Evolutionary conservation across 1,140 invertebrate species (phyloP).

Genomic region (Drosophila neocordata): DNA sequence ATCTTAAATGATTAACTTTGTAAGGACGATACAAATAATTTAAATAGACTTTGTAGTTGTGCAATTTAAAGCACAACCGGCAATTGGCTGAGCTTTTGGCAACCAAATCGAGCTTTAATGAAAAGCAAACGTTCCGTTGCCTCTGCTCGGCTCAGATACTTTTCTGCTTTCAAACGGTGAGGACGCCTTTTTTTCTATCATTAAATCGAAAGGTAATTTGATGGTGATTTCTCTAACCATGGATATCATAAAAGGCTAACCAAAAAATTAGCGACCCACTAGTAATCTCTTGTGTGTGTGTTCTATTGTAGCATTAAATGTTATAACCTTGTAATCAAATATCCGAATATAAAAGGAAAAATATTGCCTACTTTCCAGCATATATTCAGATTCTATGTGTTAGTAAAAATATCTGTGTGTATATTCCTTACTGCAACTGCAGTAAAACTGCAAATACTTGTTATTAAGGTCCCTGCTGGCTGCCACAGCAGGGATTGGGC

Average conservation of each 20-base stretch:
- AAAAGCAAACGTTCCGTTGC: constrained; percentile 14
- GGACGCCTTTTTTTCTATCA: constrained; percentile 42
- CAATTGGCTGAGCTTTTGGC: constrained; percentile 4
- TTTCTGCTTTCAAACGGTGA: constrained; percentile 48
- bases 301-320: background rate
- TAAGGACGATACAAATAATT: no score
- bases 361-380: constrained; percentile 39
- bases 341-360: constrained; percentile 5
- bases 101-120: constrained; percentile 23
- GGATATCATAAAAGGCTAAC: background rate
- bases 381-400: background rate
- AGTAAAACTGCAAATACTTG: constrained; percentile 21
- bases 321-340: background rate
- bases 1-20: no score
- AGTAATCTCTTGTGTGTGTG: background rate
- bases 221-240: constrained; percentile 18
- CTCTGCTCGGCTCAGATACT: constrained; percentile 46
- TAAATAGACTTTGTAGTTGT: no score
- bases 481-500: constrained; percentile 9
- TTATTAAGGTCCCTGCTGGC: constrained; percentile 19
- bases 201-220: constrained; percentile 41
- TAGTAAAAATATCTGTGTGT: background rate
- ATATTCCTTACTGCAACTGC: constrained; percentile 22
- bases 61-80: no score
- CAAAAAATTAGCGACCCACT: background rate